phyloP scores from a whole-genome alignment of 2,888 invertebrate species.

The Coleophora deauratella region DNA sequence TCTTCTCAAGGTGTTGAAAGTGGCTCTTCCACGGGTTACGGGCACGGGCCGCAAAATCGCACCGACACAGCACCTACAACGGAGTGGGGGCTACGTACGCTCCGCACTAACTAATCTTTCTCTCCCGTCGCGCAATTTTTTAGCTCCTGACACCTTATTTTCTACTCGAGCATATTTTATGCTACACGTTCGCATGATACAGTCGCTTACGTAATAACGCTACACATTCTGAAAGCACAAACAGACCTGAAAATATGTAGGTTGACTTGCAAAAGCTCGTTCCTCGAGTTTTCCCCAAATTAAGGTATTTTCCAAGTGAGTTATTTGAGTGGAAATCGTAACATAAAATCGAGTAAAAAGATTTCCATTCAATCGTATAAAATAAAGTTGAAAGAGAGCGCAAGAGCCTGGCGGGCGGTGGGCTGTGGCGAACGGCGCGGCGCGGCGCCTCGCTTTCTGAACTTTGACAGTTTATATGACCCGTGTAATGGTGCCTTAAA shows the following conservation, averaged over 20 bases:
- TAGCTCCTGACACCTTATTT: conserved; percentile 52
- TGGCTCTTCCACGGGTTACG: too few species aligned
- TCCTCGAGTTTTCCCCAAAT: conserved; percentile 16
- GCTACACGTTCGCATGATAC: conserved; percentile 22
- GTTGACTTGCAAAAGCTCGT: conserved; percentile 14
- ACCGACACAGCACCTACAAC: too few species aligned
- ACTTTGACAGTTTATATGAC: conserved; percentile 73
- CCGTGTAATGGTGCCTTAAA: conserved; percentile 71
- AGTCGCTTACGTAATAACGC: conserved; percentile 22
- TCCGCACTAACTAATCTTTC: conserved; percentile 49
- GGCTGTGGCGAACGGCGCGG: conserved; percentile 28
- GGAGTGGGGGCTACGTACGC: conserved; percentile 11
- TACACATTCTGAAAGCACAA: conserved; percentile 18
- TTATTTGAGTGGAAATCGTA: conserved; percentile 29
- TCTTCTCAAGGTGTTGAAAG: too few species aligned
- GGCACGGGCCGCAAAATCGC: too few species aligned
- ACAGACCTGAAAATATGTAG: neutral
- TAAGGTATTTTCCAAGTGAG: conserved; percentile 27
- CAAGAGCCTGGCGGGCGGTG: conserved; percentile 19
- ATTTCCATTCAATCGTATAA: conserved; percentile 37
- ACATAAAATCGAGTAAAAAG: conserved; percentile 38
- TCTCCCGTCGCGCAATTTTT: conserved; percentile 39
- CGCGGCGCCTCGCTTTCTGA: conserved; percentile 38
- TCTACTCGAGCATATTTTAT: conserved; percentile 37
- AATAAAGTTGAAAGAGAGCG: conserved; percentile 32